A percentile compares a stretch with the other conserved stretches of the same genome.
These are phyloP conservation scores for Micronisus gabar DNA, from an alignment of 2,113 vertebrate genomes.

Conservation along the genomic window DNA sequence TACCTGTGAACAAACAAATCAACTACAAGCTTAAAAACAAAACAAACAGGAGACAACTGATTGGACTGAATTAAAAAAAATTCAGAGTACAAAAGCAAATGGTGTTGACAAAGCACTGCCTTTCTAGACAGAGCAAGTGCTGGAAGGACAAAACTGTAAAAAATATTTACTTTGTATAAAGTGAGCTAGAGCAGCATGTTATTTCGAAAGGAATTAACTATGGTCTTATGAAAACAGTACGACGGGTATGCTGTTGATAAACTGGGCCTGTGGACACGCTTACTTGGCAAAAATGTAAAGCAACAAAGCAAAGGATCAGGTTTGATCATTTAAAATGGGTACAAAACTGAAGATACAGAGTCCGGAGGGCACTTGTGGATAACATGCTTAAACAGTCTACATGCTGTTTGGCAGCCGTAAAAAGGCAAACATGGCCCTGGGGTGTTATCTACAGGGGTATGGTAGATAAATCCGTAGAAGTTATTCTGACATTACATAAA, in stretches of 20 bases:
- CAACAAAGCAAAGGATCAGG: constrained; percentile 60
- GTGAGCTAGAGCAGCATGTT: constrained; percentile 52
- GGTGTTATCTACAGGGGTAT: constrained; percentile 60
- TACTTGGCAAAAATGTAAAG: constrained; percentile 55
- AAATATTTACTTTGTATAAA: constrained; percentile 32
- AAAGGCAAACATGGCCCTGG: constrained; percentile 64
- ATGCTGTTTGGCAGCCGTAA: constrained; percentile 64
- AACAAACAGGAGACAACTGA: neutral
- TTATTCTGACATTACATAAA: constrained; percentile 68
- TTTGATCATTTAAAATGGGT: constrained; percentile 66
- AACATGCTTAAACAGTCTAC: constrained; percentile 54
- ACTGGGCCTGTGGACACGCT: constrained; percentile 30
- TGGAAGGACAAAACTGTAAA: constrained; percentile 14
- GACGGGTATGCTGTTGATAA: neutral
- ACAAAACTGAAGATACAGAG: constrained; percentile 61
- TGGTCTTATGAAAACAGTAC: neutral
- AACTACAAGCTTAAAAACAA: constrained; percentile 4
- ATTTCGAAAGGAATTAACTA: constrained; percentile 50
- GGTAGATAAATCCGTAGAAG: constrained; percentile 51
- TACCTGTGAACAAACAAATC: constrained; percentile 6
- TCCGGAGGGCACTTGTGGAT: constrained; percentile 61
- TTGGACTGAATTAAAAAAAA: neutral
- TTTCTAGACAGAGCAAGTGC: neutral
- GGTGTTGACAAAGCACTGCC: neutral
- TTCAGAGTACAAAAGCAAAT: neutral